Evolutionary conservation across 1,140 invertebrate species (phyloP).

Genomic region (Phortica variegata): DNA sequence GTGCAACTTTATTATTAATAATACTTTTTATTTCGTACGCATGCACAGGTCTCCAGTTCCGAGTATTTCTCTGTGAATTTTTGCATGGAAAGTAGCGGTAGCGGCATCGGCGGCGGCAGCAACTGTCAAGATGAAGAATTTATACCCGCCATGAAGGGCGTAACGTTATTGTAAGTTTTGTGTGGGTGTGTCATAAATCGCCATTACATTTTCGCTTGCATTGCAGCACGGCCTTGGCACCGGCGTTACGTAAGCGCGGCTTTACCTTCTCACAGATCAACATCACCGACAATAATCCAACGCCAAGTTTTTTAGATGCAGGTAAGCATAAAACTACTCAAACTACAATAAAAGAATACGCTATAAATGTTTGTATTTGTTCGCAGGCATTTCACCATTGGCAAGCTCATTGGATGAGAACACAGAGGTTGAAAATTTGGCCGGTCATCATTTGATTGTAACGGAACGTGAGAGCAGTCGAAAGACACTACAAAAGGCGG

Average conservation of each 20-base stretch:
- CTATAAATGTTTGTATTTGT: constrained; percentile 56
- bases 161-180: constrained; percentile 67
- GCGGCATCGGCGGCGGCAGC: too few relatives aligned
- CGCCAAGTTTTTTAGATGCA: constrained; percentile 62
- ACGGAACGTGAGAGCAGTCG: constrained; percentile 39
- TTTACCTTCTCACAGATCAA: constrained; percentile 50
- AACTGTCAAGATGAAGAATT: constrained; percentile 68
- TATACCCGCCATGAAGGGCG: constrained; percentile 68
- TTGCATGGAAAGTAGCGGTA: constrained; percentile 59
- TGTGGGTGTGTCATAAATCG: neutral
- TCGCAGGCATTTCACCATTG: constrained; percentile 32
- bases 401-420: constrained; percentile 64
- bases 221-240: constrained; percentile 60
- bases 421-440: constrained; percentile 68
- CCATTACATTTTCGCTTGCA: constrained; percentile 1
- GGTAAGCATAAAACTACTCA: constrained; percentile 47
- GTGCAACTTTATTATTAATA: constrained; percentile 7
- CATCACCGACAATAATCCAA: constrained; percentile 56
- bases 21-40: neutral
- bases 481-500: constrained; percentile 46
- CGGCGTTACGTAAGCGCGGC: constrained; percentile 43
- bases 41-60: constrained; percentile 74
- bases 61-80: constrained; percentile 77
- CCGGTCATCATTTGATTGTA: constrained; percentile 71
- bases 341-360: neutral